Base-by-base conservation (phyloP, 2,113 vertebrate genomes). In the Pycnonotus jocosus region DNA sequence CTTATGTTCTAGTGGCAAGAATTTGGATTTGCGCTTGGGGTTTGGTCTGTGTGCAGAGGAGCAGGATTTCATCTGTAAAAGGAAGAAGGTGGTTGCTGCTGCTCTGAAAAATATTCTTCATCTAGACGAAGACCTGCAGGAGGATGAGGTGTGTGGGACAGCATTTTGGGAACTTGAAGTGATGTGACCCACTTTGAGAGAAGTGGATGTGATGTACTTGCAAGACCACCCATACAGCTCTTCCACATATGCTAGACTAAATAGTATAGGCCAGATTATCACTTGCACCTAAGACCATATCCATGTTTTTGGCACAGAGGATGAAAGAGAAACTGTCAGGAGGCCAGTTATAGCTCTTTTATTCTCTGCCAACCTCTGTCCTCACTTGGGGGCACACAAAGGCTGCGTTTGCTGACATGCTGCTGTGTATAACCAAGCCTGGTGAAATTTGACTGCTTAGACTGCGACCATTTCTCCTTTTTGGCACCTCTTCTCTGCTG, bases 1-100 rank as follows among this genome's bases (percentile, higher is more conserved):
- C 70, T 47, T 77, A 5, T 64, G 12, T 18, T 84, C 9, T 25
- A 96, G 97, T 10, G 50, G 53, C 23, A 70, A 95, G 48, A 82
- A 95, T 15, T 93, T 98, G 51, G 97, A 97, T 8, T 94, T 99
- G 62, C 97, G 98, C 3, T 47, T 99, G 96, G 98, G 97, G 44
- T 98, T 97, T 42, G 97, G 94, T 70, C 97, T 98, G 15, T 98
- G 98, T 0, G 4, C 91, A 0, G 95, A 98, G 77, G 99, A 99
- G 91, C 97, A 97, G 42, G 94, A 91, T 28, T 99, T 98, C 94
- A 95, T 99, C 65, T 57, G 76, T 66, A 98, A 97, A 93, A 98
- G 99, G 95, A 98, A 97, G 91, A 95, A 83, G 56, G 86, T 98
- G 33, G 98, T 98, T 71, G 97, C 98, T 48, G 66, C 79, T 35